Evolutionary conservation across 2,113 vertebrate genomes (phyloP), one percentile per base, ranked within the genome.

Genomic region (Thinocorus orbignyianus): DNA sequence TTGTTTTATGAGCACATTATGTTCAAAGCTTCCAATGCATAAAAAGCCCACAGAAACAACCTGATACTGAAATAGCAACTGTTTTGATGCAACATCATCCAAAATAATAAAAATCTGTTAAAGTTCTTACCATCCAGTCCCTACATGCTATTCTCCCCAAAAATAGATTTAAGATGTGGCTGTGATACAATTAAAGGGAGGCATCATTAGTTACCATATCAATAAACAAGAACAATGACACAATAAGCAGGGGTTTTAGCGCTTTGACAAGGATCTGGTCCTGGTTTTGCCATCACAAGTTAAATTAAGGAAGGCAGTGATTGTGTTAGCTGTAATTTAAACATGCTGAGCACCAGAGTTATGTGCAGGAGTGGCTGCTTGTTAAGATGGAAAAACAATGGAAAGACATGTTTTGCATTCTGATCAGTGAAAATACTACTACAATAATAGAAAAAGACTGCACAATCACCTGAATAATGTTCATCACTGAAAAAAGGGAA

Each of bases 391-490:
- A 96, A 89, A 94, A 96, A 90, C 82, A 91, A 90, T 30, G 60
- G 68, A 33, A 90, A 92, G 81, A 86, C 44, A 70, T 66, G 92
- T 84, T 96, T 81, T 88, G 94, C 94, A 93, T 97, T 84, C 95
- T 91, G 92, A 90, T 88, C 70, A 65, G 79, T 71, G 68, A 87
- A 93, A 95, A 90, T 39, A 88, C 92, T 72, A 62, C 49, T 79
- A 96, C 60, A 88, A 51, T 73, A 92, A 96, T 93, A 93, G 17
- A 90, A 73, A 73, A 93, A 91, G 92, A 81, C 68, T 72, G 48
- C 92, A 93, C 76, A 37, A 68, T 69, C 93, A 83, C 91, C 92
- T 88, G 62, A 86, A 93, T 77, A 83, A 65, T 41, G 74, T 81
- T 95, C 10, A 88, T 77, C 55, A 69, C 60, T 7, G 4, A 60